Evolutionary conservation across 2,797 vertebrate species (phyloP).

Genomic region (Alcedo quadribrachys): DNA sequence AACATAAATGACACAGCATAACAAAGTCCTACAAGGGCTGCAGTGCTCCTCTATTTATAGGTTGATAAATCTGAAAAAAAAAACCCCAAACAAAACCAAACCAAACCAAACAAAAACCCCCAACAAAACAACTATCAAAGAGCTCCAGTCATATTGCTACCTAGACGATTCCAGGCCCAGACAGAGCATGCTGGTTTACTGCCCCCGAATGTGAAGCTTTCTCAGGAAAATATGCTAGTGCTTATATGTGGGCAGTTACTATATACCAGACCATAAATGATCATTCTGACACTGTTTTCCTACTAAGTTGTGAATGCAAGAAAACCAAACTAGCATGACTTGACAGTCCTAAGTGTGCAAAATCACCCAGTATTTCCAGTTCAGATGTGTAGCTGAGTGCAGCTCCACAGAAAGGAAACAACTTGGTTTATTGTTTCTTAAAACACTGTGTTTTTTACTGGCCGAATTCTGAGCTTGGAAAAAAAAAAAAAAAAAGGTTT

Average conservation of each 20-base stretch:
- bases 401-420: background rate
- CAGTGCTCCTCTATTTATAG: conserved; percentile 60
- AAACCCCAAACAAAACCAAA: background rate
- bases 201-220: conserved; percentile 10
- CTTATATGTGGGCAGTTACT: background rate
- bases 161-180: conserved; percentile 45
- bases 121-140: background rate
- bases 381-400: background rate
- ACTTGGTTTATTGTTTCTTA: background rate
- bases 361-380: background rate
- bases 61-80: conserved; percentile 13
- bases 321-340: background rate
- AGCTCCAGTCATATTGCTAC: conserved; percentile 55
- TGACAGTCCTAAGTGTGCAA: background rate
- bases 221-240: conserved; percentile 1
- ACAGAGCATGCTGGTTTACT: background rate
- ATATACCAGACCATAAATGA: conserved; percentile 39
- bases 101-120: background rate
- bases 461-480: background rate
- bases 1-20: conserved; percentile 55
- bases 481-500: background rate
- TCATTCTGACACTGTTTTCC: background rate
- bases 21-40: conserved; percentile 27
- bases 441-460: background rate
- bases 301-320: conserved; percentile 1